Base-by-base conservation (phyloP, 1,140 invertebrate genomes). In the Drosophila sp. region DNA sequence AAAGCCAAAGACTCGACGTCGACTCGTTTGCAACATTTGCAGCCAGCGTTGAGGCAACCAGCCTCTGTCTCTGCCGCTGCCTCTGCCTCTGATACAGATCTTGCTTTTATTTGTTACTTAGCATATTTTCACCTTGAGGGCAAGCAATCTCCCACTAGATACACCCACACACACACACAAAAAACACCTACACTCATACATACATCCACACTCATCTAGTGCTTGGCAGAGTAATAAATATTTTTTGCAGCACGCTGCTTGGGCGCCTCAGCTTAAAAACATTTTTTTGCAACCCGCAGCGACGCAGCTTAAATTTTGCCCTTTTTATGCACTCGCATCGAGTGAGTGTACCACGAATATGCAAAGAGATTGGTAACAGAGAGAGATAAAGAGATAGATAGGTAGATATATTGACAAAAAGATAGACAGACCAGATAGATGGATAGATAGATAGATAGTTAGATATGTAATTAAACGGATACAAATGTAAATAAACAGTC, bases 91-190 rank as follows among this genome's bases (percentile, higher is more conserved):
- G 82, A 86, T 87, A 86, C 74, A 86, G 82, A 86, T 86, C 78
- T 84, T 78, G 78, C 75, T 76, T 87, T 86, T 86, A 86, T 86
- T 86, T 86, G 82, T 86, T 87, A 86, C 82, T 87, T 86, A 87
- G 82, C 82, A 86, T 86, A 86, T 86, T 86, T 87, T 86, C 82
- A 86, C 82, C 82, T 87, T 76, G 75, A 87, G 81, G 81, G 75
- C 81, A 86, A 87, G 72, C 71, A 81, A 78, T 86, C 78, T 86
- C 78, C 82, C 82, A 78, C 82, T 87, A 87, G 82, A 81, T 63
- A 58, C 13, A 27, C 25, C 11, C 34, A 38, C 14, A 32, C 14
- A 21, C 41, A 46, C 50, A 53, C 29, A 6, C 67, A 34, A n/a
- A n/a, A n/a, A n/a, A n/a, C 51, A 46, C 29, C 43, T 9, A 25